phyloP scores from a whole-genome alignment of 92 coral and sea anemone genomes.

The Nematostella vectensis region DNA sequence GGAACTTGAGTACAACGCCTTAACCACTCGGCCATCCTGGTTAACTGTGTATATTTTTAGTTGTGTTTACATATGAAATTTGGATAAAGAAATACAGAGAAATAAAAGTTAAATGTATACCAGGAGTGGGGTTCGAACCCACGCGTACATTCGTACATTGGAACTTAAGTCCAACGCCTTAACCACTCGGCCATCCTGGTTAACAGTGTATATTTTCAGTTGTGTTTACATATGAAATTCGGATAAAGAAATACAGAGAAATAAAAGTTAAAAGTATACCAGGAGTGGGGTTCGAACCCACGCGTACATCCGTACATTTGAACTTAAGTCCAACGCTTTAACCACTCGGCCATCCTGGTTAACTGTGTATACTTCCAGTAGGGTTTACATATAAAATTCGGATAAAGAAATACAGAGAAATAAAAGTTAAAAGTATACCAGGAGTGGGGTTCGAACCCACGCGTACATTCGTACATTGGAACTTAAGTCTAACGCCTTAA shows the following conservation, averaged over 20 bases:
- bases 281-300: slow-evolving; percentile 78
- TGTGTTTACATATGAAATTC: too few relatives aligned
- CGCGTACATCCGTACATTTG: slow-evolving; percentile 85
- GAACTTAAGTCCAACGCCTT: slow-evolving; percentile 99
- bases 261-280: too few relatives aligned
- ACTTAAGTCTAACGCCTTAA: slow-evolving; percentile 92
- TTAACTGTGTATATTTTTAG: too few relatives aligned
- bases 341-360: slow-evolving; percentile 99
- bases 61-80: too few relatives aligned
- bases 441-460: slow-evolving; percentile 80
- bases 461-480: slow-evolving; percentile 84
- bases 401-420: too few relatives aligned
- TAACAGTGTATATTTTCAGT: too few relatives aligned
- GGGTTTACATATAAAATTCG: too few relatives aligned
- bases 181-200: slow-evolving; percentile 99
- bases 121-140: slow-evolving; percentile 99
- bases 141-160: slow-evolving; percentile 98
- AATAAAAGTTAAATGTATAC: too few relatives aligned
- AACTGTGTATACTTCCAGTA: too few relatives aligned
- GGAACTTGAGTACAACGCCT: slow-evolving; percentile 95
- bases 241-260: too few relatives aligned
- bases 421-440: too few relatives aligned
- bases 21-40: slow-evolving; percentile 99
- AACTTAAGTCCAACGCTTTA: slow-evolving; percentile 91
- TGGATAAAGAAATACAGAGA: background rate